A percentile compares a stretch with the other conserved stretches of the same genome.
phyloP scores from a whole-genome alignment of 2,113 vertebrate species.

The Python bivittatus region DNA sequence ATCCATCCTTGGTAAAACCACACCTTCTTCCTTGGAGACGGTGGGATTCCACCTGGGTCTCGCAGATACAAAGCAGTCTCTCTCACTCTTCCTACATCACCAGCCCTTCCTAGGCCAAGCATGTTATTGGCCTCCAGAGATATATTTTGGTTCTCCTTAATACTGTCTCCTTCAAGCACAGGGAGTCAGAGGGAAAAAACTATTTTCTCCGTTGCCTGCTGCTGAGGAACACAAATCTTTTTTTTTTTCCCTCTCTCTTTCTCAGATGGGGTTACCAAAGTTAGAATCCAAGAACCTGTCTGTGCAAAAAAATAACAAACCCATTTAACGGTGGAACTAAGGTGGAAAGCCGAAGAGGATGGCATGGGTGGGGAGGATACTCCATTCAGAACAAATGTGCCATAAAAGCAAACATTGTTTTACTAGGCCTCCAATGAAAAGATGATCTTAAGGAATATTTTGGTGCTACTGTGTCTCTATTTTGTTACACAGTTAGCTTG shows the following conservation, averaged over 20 bases:
- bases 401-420: background rate
- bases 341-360: background rate
- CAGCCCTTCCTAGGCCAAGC: background rate
- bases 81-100: background rate
- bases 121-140: background rate
- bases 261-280: background rate
- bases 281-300: background rate
- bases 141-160: background rate
- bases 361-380: background rate
- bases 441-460: background rate
- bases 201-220: background rate
- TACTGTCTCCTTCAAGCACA: background rate
- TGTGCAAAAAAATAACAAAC: background rate
- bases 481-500: background rate
- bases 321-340: background rate
- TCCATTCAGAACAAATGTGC: background rate
- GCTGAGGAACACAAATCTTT: background rate
- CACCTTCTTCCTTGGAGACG: too few species aligned
- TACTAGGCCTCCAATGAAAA: background rate
- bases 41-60: too few species aligned
- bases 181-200: accelerated
- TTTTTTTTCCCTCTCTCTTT: background rate
- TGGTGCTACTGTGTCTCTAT: background rate
- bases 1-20: too few species aligned
- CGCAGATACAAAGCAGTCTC: background rate